Percentiles rank a stretch among this genome's conserved stretches.
Conservation (phyloP, 37 sponge, comb jelly and placozoan species). For the Petrosia ficiformis region DNA sequence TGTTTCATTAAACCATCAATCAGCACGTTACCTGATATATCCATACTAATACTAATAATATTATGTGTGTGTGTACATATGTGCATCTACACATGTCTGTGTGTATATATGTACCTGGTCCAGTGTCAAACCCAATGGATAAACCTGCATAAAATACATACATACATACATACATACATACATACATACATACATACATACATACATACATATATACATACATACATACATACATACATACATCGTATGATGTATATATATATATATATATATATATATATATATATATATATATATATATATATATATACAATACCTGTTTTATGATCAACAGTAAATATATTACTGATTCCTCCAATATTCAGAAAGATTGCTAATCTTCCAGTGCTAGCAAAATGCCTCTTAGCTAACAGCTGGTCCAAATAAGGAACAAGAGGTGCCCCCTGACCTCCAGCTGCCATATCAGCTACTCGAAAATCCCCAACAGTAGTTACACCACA, state of each 20-base stretch:
- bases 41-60: neutral
- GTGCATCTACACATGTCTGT: no score
- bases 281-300: no score
- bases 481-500: constrained; percentile 71
- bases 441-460: constrained; percentile 71
- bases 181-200: no score
- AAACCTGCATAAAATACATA: neutral
- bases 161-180: no score
- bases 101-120: constrained; percentile 58
- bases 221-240: no score
- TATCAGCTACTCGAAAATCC: constrained; percentile 73
- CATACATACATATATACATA: neutral
- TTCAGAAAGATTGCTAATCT: constrained; percentile 56
- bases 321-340: constrained; percentile 22
- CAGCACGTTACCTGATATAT: constrained; percentile 53
- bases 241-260: no score
- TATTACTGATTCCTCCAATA: constrained; percentile 77
- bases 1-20: constrained; percentile 43
- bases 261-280: no score
- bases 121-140: constrained; percentile 72
- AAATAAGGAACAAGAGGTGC: constrained; percentile 74
- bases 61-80: no score
- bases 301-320: neutral
- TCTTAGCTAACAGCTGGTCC: constrained; percentile 40
- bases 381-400: constrained; percentile 17